A percentile compares a stretch with the other conserved stretches of the same genome.
Evolutionary conservation across 2,888 invertebrate genomes (phyloP).

Genomic region (Deroplatys truncata): DNA sequence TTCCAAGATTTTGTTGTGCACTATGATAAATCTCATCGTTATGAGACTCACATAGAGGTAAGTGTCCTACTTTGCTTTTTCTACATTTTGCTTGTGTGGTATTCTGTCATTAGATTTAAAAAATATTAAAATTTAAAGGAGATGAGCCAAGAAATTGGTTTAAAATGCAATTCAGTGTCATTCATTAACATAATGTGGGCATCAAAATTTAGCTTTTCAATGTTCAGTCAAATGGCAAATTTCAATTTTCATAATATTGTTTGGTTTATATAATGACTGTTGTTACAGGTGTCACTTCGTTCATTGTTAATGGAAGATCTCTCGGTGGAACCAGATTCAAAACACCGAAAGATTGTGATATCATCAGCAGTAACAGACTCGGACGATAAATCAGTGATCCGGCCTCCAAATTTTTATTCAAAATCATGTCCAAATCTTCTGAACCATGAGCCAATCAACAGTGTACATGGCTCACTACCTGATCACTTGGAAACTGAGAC

Average conservation of each 20-base stretch:
- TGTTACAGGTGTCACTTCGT: conserved; percentile 64
- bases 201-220: no score
- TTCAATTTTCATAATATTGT: background rate
- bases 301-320: conserved; percentile 90
- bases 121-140: no score
- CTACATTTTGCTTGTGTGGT: no score
- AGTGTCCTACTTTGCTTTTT: background rate
- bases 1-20: conserved; percentile 77
- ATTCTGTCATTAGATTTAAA: no score
- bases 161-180: no score
- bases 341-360: conserved; percentile 79
- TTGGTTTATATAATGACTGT: background rate
- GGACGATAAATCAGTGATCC: conserved; percentile 38
- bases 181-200: no score
- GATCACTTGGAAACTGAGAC: conserved; percentile 54
- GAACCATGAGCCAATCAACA: conserved; percentile 40
- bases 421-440: conserved; percentile 76
- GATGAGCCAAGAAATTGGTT: no score
- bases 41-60: conserved; percentile 69
- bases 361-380: conserved; percentile 49
- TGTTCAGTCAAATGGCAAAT: no score
- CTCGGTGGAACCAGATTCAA: conserved; percentile 69
- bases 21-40: conserved; percentile 61
- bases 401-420: conserved; percentile 57
- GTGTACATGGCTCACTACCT: conserved; percentile 53